Evolutionary conservation across 2,113 vertebrate species (phyloP).

Genomic region (Murina feae): DNA sequence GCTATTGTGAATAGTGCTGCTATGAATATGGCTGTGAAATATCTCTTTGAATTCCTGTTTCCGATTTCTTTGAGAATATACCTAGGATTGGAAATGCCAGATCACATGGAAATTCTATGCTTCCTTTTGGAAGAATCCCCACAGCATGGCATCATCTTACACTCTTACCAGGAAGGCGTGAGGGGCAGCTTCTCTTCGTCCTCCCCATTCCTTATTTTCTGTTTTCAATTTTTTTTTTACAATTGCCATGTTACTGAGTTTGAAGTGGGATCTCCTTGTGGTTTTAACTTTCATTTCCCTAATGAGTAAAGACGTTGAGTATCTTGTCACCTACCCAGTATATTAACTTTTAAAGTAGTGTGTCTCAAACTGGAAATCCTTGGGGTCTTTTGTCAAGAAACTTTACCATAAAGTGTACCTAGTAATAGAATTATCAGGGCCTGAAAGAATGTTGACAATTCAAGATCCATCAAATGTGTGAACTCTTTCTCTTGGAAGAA

Average conservation of each 20-base stretch:
- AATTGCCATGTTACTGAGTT: background rate
- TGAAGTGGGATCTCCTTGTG: background rate
- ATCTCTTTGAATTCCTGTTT: background rate
- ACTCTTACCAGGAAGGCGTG: background rate
- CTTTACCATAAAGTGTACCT: background rate
- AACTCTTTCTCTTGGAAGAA: background rate
- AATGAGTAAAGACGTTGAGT: background rate
- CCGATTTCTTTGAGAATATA: background rate
- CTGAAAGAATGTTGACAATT: background rate
- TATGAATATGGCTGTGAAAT: too few relatives aligned
- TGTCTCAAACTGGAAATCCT: background rate
- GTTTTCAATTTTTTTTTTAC: background rate
- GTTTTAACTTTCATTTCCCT: background rate
- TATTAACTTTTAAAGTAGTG: background rate
- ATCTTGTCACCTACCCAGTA: background rate
- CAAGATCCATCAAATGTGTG: background rate
- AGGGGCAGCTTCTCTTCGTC: background rate
- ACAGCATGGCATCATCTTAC: background rate
- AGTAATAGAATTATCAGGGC: background rate
- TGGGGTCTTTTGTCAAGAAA: background rate
- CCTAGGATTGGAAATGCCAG: background rate
- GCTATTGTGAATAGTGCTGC: background rate
- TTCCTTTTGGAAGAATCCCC: background rate
- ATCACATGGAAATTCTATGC: background rate
- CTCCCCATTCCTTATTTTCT: background rate